Evolutionary conservation across 2,888 invertebrate species (phyloP).

Genomic region (Noctua janthina): DNA sequence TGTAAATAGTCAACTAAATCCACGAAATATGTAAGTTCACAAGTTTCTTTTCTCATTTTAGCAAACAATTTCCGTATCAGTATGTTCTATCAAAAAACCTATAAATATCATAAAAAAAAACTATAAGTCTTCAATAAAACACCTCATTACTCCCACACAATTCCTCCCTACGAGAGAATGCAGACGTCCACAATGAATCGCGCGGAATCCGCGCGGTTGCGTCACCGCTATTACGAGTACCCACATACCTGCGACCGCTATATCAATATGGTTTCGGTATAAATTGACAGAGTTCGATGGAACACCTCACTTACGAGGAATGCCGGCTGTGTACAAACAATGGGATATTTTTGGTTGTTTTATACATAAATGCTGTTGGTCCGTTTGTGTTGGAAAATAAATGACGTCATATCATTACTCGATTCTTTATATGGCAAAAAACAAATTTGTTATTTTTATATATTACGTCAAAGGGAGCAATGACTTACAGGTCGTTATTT

Average conservation of each 20-base stretch:
- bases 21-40: neutral
- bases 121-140: neutral
- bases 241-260: neutral
- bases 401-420: constrained; percentile 19
- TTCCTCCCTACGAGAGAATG: constrained; percentile 30
- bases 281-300: constrained; percentile 51
- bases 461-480: neutral
- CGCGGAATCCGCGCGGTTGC: constrained; percentile 33
- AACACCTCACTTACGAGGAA: constrained; percentile 4
- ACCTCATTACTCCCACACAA: constrained; percentile 21
- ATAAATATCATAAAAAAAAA: neutral
- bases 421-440: neutral
- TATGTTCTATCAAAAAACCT: neutral
- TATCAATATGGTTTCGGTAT: constrained; percentile 30
- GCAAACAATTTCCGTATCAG: neutral
- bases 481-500: neutral
- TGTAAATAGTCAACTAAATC: too few species aligned
- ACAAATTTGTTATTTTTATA: neutral
- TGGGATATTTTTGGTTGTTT: constrained; percentile 17
- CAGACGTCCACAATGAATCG: neutral
- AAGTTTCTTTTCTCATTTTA: neutral
- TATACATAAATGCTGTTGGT: too few species aligned
- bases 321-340: constrained; percentile 7
- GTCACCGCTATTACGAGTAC: constrained; percentile 14
- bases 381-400: neutral